These are phyloP conservation scores for Augiades crinisus DNA, from an alignment of 2,888 invertebrate species.

Conservation along the genomic window DNA sequence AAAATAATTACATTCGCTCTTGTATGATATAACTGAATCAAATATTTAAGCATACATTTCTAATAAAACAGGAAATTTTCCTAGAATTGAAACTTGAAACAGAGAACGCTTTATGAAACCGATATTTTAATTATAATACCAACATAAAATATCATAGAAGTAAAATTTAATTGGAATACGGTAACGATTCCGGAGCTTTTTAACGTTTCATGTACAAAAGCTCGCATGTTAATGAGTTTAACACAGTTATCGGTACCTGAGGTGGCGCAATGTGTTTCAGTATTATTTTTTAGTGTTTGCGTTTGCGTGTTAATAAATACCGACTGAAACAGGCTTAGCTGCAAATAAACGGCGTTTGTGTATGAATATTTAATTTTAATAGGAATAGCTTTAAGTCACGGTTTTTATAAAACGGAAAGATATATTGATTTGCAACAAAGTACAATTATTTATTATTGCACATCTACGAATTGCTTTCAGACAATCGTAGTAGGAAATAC, in stretches of 20 bases:
- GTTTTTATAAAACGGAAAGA: no score
- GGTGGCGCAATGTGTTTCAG: constrained; percentile 4
- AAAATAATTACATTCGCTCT: no score
- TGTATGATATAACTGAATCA: no score
- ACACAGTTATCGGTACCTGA: constrained; percentile 10
- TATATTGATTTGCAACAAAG: neutral
- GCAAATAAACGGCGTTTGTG: neutral
- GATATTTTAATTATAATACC: no score
- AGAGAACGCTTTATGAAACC: no score
- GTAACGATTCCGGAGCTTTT: constrained; percentile 5
- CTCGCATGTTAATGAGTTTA: constrained; percentile 20
- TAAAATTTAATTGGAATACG: neutral
- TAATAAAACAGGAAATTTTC: no score
- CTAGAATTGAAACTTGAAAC: no score
- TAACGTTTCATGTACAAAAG: constrained; percentile 9
- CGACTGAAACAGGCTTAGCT: neutral
- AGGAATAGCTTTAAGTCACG: neutral
- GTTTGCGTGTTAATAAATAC: constrained; percentile 8
- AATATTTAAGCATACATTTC: no score
- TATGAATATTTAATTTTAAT: constrained; percentile 13
- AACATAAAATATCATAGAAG: neutral
- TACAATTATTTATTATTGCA: no score
- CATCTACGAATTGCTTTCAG: no score
- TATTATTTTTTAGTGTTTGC: constrained; percentile 3
- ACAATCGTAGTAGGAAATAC: no score